Percentiles rank a stretch among this genome's conserved stretches.
Conservation (phyloP, 2,113 vertebrate species). For the Caranx ignobilis region DNA sequence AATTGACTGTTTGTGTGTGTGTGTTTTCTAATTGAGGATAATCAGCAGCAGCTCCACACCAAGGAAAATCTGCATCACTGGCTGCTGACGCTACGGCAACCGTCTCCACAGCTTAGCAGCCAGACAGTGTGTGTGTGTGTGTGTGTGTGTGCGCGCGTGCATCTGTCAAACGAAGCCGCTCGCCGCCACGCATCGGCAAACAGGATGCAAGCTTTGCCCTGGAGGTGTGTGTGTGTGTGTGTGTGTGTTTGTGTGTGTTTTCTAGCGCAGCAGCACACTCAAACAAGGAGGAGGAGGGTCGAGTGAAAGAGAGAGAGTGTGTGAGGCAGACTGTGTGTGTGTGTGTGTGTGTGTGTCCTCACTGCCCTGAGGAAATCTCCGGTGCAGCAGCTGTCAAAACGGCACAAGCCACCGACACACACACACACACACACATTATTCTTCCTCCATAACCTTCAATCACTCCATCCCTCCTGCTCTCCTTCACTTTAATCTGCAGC, state of each 20-base stretch:
- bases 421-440: slow-evolving; percentile 43
- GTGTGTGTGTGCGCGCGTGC: slow-evolving; percentile 34
- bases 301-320: slow-evolving; percentile 25
- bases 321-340: slow-evolving; percentile 19
- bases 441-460: slow-evolving; percentile 69
- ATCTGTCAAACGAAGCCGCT: slow-evolving; percentile 64
- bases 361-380: slow-evolving; percentile 69
- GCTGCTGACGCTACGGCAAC: slow-evolving; percentile 59
- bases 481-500: slow-evolving; percentile 66
- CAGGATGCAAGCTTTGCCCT: slow-evolving; percentile 65
- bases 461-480: slow-evolving; percentile 51
- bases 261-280: slow-evolving; percentile 48
- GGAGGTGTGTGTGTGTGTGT: slow-evolving; percentile 51
- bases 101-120: slow-evolving; percentile 57
- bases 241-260: slow-evolving; percentile 41
- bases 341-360: slow-evolving; percentile 38
- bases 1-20: not conserved
- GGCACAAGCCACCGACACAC: slow-evolving; percentile 51
- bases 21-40: not conserved
- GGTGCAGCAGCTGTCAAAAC: slow-evolving; percentile 73
- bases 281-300: slow-evolving; percentile 52
- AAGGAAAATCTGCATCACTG: slow-evolving; percentile 20
- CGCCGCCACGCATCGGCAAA: slow-evolving; percentile 66
- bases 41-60: not conserved
- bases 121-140: slow-evolving; percentile 57